Percentiles rank a stretch among this genome's conserved stretches.
phyloP scores from a whole-genome alignment of 2,113 vertebrate species.

The Nipponia nippon region DNA sequence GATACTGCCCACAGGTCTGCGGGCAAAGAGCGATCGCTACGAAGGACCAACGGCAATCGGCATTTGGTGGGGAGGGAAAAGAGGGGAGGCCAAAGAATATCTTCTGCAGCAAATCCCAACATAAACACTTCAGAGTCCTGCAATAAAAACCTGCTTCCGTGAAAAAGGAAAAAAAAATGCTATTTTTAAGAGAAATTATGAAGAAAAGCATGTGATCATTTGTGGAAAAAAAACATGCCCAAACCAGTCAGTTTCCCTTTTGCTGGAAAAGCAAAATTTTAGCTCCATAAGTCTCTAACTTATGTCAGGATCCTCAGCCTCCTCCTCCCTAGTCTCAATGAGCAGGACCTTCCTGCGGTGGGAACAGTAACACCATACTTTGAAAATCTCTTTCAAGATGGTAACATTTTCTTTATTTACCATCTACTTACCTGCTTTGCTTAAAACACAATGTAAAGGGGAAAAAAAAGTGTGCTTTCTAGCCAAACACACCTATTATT shows the following conservation, averaged over 20 bases:
- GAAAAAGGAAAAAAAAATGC: neutral
- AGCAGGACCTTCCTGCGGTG: neutral
- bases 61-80: neutral
- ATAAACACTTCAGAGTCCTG: neutral
- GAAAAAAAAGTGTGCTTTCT: constrained; percentile 7
- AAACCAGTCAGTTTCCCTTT: constrained; percentile 4
- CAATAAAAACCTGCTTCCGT: constrained; percentile 19
- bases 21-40: rapidly evolving
- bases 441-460: constrained; percentile 20
- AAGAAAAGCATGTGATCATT: constrained; percentile 12
- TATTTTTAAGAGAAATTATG: neutral
- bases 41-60: rapidly evolving
- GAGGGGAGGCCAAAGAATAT: neutral
- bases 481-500: constrained; percentile 50
- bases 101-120: neutral
- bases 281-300: neutral
- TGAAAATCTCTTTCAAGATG: constrained; percentile 30
- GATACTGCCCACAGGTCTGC: neutral
- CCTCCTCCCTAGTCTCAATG: neutral
- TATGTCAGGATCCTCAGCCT: neutral
- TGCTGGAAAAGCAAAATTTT: neutral
- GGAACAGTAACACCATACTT: neutral
- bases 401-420: constrained; percentile 28
- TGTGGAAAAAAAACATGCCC: neutral
- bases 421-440: constrained; percentile 73